Evolutionary conservation across 2,888 invertebrate genomes (phyloP).

Genomic region (Dysmachus trigonus): DNA sequence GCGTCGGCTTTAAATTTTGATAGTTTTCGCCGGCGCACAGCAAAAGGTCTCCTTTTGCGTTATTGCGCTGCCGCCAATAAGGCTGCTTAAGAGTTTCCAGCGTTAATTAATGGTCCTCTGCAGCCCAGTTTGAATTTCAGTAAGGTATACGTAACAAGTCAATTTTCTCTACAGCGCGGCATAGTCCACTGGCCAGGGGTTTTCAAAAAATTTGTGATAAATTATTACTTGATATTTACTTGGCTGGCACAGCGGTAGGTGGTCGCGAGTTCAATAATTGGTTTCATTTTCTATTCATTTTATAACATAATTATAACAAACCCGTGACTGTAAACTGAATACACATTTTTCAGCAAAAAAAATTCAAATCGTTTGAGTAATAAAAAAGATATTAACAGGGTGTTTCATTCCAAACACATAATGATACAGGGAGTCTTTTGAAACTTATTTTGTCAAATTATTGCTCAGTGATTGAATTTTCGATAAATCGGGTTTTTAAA

Average conservation of each 20-base stretch:
- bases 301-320: background rate
- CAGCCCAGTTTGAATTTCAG: background rate
- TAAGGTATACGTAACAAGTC: slow-evolving; percentile 7
- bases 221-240: background rate
- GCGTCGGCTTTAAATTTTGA: slow-evolving; percentile 19
- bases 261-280: background rate
- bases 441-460: too few relatives aligned
- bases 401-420: too few relatives aligned
- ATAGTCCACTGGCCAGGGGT: background rate
- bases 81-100: slow-evolving; percentile 19
- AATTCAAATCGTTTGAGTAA: too few relatives aligned
- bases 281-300: background rate
- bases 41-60: background rate
- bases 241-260: background rate
- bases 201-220: background rate
- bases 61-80: background rate
- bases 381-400: too few relatives aligned
- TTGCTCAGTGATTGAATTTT: too few relatives aligned
- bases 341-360: too few relatives aligned
- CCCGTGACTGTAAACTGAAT: too few relatives aligned
- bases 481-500: too few relatives aligned
- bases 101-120: slow-evolving; percentile 30
- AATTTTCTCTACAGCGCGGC: slow-evolving; percentile 5
- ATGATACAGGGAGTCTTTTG: too few relatives aligned
- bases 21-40: slow-evolving; percentile 21